phyloP scores from a whole-genome alignment of 2,888 invertebrate genomes.

The Drosophila villosipedis region DNA sequence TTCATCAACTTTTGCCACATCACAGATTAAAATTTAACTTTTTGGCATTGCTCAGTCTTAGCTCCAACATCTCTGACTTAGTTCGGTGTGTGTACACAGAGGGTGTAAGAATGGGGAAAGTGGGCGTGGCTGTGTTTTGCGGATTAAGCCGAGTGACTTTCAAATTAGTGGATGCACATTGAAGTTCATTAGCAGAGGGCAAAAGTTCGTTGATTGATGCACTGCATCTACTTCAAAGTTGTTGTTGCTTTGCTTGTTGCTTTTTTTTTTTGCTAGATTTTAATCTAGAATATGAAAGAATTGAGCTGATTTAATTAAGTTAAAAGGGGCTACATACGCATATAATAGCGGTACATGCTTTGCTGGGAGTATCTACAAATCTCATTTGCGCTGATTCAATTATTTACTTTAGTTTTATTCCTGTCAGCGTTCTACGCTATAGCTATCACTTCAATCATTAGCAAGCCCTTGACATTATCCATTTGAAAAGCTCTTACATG shows the following conservation, averaged over 20 bases:
- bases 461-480: neutral
- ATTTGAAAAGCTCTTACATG: neutral
- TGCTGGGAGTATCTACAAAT: neutral
- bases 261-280: constrained; percentile 23
- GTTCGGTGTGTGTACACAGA: constrained; percentile 12
- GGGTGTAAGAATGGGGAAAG: constrained; percentile 1
- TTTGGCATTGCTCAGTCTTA: constrained; percentile 68
- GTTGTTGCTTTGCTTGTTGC: constrained; percentile 13
- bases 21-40: constrained; percentile 81
- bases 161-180: constrained; percentile 72
- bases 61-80: constrained; percentile 33
- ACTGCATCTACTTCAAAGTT: constrained; percentile 42
- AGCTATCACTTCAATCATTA: neutral
- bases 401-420: neutral
- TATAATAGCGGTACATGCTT: neutral
- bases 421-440: neutral
- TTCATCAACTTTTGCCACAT: constrained; percentile 78
- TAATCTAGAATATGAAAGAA: neutral
- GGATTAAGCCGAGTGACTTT: constrained; percentile 77
- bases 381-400: neutral
- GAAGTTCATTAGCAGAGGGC: constrained; percentile 72
- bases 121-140: constrained; percentile 54
- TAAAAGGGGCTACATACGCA: neutral
- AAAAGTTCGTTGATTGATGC: constrained; percentile 74
- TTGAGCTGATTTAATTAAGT: constrained; percentile 7